These are phyloP conservation scores for Rhizomys pruinosus DNA, from an alignment of 2,113 vertebrate species.

Conservation along the genomic window DNA sequence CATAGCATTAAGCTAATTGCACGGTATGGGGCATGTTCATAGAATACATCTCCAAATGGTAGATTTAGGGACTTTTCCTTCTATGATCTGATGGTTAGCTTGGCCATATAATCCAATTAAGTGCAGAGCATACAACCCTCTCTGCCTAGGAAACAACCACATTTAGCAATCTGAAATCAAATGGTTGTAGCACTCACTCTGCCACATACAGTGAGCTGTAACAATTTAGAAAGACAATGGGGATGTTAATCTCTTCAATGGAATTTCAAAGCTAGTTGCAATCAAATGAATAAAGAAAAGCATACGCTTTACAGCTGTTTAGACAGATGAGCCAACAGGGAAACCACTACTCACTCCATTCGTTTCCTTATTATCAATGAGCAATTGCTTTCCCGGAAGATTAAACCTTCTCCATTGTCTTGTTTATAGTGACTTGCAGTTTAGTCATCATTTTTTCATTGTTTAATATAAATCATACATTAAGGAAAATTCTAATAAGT, in stretches of 20 bases:
- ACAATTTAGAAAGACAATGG: constrained; percentile 80
- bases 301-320: constrained; percentile 75
- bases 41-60: background rate
- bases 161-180: constrained; percentile 63
- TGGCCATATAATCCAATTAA: constrained; percentile 59
- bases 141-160: constrained; percentile 29
- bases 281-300: constrained; percentile 81
- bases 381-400: constrained; percentile 53
- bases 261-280: constrained; percentile 76
- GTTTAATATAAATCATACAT: constrained; percentile 19
- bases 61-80: background rate
- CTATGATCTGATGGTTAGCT: constrained; percentile 22
- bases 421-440: constrained; percentile 30
- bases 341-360: constrained; percentile 59
- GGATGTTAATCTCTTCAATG: constrained; percentile 71
- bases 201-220: constrained; percentile 60
- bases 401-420: constrained; percentile 3
- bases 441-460: constrained; percentile 35
- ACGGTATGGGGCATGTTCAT: constrained; percentile 22
- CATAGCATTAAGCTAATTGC: constrained; percentile 61
- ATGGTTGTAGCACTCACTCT: constrained; percentile 41
- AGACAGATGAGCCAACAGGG: constrained; percentile 71
- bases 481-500: constrained; percentile 54
- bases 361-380: constrained; percentile 69
- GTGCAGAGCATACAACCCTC: constrained; percentile 10